Percentiles rank a stretch among this genome's conserved stretches.
Conservation (phyloP, 2,888 invertebrate species). For the Bruchidius siliquastri region DNA sequence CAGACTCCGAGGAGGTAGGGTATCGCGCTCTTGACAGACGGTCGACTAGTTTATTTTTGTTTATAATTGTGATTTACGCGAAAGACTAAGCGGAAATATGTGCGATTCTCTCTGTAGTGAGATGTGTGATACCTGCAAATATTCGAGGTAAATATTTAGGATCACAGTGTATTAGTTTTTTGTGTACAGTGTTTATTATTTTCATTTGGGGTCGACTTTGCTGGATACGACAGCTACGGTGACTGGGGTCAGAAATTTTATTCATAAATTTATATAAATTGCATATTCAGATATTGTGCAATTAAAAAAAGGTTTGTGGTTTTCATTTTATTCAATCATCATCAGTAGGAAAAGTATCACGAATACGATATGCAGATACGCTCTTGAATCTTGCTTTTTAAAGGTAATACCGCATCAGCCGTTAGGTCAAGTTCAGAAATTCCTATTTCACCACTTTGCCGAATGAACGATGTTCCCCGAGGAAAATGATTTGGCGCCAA, state of each 20-base stretch:
- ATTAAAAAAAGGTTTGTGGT: not conserved
- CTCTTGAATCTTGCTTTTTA: not conserved
- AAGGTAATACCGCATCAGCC: not conserved
- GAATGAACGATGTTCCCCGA: not conserved
- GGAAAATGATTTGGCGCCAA: constrained; percentile 15
- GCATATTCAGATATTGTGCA: not conserved
- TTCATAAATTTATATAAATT: not conserved
- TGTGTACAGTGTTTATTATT: not conserved
- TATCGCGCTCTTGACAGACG: not conserved
- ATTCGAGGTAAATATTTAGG: constrained; percentile 43
- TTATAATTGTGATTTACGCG: constrained; percentile 15
- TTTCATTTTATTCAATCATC: not conserved
- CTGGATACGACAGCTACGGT: not conserved
- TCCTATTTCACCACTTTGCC: not conserved
- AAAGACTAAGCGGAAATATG: constrained; percentile 23
- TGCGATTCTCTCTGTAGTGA: constrained; percentile 43
- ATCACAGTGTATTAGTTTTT: not conserved
- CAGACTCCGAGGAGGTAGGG: constrained; percentile 2
- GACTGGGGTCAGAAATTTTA: not conserved
- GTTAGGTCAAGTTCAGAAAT: not conserved
- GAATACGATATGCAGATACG: not conserved
- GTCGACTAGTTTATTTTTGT: constrained; percentile 9
- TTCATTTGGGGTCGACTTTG: not conserved
- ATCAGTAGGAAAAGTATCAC: not conserved
- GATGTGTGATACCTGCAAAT: constrained; percentile 45